Base-by-base conservation (phyloP, 2,888 invertebrate species). In the Polia nebulosa region DNA sequence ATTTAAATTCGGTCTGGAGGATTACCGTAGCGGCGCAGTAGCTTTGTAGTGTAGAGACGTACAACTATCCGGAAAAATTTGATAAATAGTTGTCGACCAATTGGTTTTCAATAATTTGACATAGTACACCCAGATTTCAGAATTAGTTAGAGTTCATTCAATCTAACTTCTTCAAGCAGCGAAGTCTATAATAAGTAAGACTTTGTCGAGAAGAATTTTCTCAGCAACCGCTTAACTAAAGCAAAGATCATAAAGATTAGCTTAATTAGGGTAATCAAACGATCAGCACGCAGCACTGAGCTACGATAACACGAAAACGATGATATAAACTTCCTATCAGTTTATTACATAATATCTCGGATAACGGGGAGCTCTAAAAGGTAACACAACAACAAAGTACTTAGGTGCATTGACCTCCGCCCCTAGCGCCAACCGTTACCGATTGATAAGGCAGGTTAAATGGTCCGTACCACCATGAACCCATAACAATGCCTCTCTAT, bases 401-500 rank as follows among this genome's bases (percentile, higher is more conserved):
- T n/a, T n/a, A 86, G 88, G 93, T 88, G 88, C 93, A 88, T 85
- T 90, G 93, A 93, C 93, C 94, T 88, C 85, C 81, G 87, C 87
- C 90, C 89, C 88, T 82, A 84, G 87, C 85, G 85, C 82, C 84
- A 76, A 81, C 84, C 86, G 88, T 88, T 86, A 88, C 88, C 88
- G 89, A 91, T 91, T 93, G 94, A 93, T 93, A 93, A 93, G 88
- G 86, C 88, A 82, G 87, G 91, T 91, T 93, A 92, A 94, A 95
- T 94, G 93, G 92, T 84, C 91, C 93, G 91, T 93, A 83, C 85
- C 87, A 86, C 88, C 85, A 87, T 87, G 68, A 85, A 86, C 85
- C 87, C 88, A 87, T 90, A 89, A 94, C 93, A 93, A 93, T 92
- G 87, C 87, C 80, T 77, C 84, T 80, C 88, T 89, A 91, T 91